Evolutionary conservation across 2,113 vertebrate species (phyloP).

Genomic region (Hippocampus abdominalis): DNA sequence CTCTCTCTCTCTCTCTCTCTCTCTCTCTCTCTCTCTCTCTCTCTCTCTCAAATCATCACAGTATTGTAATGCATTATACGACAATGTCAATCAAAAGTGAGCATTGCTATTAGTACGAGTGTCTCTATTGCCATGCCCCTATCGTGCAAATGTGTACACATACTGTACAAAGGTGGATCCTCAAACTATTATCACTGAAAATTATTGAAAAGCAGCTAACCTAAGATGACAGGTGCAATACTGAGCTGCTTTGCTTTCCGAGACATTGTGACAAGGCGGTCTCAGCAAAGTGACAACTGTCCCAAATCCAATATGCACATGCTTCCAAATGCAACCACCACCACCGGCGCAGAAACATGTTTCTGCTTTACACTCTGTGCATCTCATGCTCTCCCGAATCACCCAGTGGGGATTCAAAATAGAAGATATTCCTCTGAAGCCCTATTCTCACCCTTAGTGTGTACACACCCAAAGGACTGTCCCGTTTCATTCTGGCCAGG

Average conservation of each 20-base stretch:
- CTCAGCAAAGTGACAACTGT: constrained; percentile 63
- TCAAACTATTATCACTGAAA: constrained; percentile 4
- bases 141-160: background rate
- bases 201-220: constrained; percentile 30
- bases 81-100: background rate
- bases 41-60: too few species aligned
- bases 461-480: constrained; percentile 31
- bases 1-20: too few species aligned
- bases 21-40: too few species aligned
- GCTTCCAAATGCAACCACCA: constrained; percentile 28
- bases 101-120: background rate
- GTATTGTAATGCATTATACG: too few species aligned
- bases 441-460: constrained; percentile 26
- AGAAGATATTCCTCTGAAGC: constrained; percentile 27
- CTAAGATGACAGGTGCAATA: constrained; percentile 56
- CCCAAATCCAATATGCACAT: constrained; percentile 38
- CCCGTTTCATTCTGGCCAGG: constrained; percentile 44
- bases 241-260: constrained; percentile 60
- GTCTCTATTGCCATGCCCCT: too few species aligned
- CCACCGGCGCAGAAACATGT: constrained; percentile 16
- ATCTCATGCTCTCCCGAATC: constrained; percentile 53
- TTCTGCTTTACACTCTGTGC: constrained; percentile 34
- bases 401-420: constrained; percentile 36
- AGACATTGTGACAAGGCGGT: constrained; percentile 69
- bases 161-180: background rate